Evolutionary conservation across 2,113 vertebrate species (phyloP), one percentile per base, ranked within the genome.

Genomic region (Miniopterus natalensis): DNA sequence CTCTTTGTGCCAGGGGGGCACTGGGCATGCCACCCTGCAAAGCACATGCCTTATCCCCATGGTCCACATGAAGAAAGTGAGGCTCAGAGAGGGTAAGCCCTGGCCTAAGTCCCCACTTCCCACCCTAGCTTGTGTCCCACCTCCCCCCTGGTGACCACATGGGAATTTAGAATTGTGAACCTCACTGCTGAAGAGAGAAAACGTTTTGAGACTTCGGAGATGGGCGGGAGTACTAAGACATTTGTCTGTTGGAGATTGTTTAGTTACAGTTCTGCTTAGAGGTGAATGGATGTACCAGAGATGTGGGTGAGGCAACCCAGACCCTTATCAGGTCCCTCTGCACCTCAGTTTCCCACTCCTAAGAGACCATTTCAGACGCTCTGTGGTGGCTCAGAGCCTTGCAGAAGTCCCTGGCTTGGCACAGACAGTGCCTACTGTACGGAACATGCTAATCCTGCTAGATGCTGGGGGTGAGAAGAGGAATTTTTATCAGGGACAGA

Each of bases 401-500:
- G 6, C 55, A 71, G 40, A 75, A 45, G 10, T 51, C 66, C 40
- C 27, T 57, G 42, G 84, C 68, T 83, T 71, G 31, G 47, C 40
- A 65, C 53, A 59, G 77, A 84, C 57, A 66, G 61, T 3, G 5
- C 47, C 89, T 17, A 11, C 61, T 47, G 2, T 59, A 21, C 12
- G 36, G 57, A 71, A 31, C 47, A 10, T 47, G 94, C 70, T 88
- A 21, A 79, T 71, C 71, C 2, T 70, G 70, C 42, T 47, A 20
- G 91, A 45, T 51, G 11, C 36, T 68, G 20, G 11, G 7, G 11
- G 7, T 49, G 42, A 94, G 29, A 31, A 66, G 31, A 71, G 79
- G 51, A 70, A 88, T 63, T 90, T 84, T 90, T 53, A 92, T 75
- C 68, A 81, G 36, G 31, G 45, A 88, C 80, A 78, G 45, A 95